A percentile compares a stretch with the other conserved stretches of the same genome.
These are phyloP conservation scores for Oncorhynchus kisutch DNA, from an alignment of 2,113 vertebrate species.

Conservation along the genomic window DNA sequence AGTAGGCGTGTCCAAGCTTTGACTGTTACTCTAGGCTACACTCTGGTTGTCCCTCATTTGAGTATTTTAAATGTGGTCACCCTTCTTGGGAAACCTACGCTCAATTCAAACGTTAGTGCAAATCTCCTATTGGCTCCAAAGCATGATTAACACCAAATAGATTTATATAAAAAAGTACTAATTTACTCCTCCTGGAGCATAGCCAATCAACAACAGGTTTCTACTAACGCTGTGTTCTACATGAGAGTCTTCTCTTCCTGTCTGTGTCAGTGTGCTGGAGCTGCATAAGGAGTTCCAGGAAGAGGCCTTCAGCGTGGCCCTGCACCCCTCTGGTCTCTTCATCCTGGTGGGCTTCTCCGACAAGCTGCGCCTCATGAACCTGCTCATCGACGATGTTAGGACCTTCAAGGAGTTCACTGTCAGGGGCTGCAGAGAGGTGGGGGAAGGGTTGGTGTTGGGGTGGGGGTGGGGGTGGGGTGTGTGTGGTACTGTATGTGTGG, in stretches of 20 bases:
- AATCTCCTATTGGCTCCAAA: no score
- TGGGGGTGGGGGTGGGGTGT: neutral
- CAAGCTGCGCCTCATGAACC: conserved; percentile 88
- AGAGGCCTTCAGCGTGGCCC: conserved; percentile 82
- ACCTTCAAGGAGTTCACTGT: conserved; percentile 87
- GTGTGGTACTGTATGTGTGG: neutral
- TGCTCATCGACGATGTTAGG: conserved; percentile 86
- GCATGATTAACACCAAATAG: no score
- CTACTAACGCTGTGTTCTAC: no score
- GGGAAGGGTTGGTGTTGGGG: neutral
- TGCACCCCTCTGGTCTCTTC: conserved; percentile 90
- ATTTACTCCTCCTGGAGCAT: no score
- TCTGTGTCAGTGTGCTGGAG: conserved; percentile 78
- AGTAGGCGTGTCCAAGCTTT: no score
- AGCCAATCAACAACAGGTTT: no score
- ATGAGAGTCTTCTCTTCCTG: neutral
- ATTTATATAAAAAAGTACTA: no score
- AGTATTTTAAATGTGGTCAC: no score
- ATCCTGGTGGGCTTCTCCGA: conserved; percentile 90
- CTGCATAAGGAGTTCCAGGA: conserved; percentile 88
- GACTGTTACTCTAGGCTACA: no score
- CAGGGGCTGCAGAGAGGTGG: conserved; percentile 87
- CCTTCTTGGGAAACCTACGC: no score
- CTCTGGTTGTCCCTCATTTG: no score
- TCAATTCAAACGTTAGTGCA: no score